phyloP scores from a whole-genome alignment of 2,113 vertebrate species.

The Sylvia atricapilla region DNA sequence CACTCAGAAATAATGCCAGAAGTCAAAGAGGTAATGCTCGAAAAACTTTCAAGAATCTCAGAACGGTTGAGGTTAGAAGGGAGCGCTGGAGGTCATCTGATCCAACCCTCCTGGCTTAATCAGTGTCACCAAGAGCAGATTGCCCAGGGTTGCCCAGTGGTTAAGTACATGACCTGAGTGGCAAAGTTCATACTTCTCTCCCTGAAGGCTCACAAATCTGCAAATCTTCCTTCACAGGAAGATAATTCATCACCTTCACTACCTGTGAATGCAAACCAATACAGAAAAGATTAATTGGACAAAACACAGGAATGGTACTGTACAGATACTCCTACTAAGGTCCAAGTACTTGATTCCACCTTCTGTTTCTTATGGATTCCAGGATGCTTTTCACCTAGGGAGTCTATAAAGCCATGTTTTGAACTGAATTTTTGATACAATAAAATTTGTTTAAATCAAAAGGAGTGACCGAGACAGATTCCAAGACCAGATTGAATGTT shows the following conservation, averaged over 20 bases:
- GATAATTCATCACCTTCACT: neutral
- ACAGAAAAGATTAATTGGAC: neutral
- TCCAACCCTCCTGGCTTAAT: neutral
- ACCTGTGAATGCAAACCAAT: neutral
- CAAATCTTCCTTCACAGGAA: neutral
- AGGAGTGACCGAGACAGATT: neutral
- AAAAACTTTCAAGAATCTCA: neutral
- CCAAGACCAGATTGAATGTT: neutral
- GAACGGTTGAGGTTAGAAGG: neutral
- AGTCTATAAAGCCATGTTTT: neutral
- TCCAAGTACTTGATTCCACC: neutral
- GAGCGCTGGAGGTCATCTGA: neutral
- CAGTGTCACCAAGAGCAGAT: neutral
- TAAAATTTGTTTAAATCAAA: neutral
- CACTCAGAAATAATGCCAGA: neutral
- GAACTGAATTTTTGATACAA: neutral
- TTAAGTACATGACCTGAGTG: neutral
- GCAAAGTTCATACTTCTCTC: neutral
- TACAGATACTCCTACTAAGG: neutral
- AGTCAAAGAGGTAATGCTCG: neutral
- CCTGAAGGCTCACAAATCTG: neutral
- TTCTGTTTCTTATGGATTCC: neutral
- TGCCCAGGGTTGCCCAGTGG: neutral
- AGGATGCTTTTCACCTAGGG: neutral
- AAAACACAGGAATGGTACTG: neutral